Conservation (phyloP, 2,113 vertebrate genomes). For the Entomyzon cyanotis region DNA sequence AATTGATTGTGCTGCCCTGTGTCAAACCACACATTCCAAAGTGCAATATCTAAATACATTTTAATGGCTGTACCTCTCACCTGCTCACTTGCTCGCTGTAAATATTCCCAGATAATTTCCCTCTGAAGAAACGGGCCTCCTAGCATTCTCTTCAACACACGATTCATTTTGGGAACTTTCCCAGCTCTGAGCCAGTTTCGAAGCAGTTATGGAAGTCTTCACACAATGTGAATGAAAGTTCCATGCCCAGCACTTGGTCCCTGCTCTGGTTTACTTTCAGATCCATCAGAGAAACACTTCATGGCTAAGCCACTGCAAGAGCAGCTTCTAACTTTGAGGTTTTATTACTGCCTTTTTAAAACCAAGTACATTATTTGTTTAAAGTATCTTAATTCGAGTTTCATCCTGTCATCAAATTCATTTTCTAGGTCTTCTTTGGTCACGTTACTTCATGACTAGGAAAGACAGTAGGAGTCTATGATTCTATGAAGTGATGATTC, state of each 20-base stretch:
- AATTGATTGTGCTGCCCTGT: not conserved
- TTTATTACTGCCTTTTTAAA: not conserved
- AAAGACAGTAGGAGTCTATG: not conserved
- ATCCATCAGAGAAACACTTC: not conserved
- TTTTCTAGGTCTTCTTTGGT: not conserved
- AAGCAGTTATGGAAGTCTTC: not conserved
- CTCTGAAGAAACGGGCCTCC: not conserved
- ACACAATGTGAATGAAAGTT: not conserved
- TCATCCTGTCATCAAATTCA: not conserved
- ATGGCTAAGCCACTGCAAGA: not conserved
- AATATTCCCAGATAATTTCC: not conserved
- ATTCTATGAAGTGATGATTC: not conserved
- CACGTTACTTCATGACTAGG: not conserved
- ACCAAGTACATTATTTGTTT: not conserved
- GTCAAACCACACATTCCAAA: not conserved
- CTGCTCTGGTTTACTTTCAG: not conserved
- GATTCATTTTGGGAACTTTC: not conserved
- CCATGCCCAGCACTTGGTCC: not conserved
- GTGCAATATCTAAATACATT: constrained; percentile 1
- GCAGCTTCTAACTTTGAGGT: not conserved
- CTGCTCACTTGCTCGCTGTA: not conserved
- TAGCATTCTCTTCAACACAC: not conserved
- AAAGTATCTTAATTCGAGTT: not conserved
- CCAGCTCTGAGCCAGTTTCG: not conserved
- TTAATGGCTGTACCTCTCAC: not conserved